A percentile compares a stretch with the other conserved stretches of the same genome.
Evolutionary conservation across 2,888 invertebrate species (phyloP).

Genomic region (Gari tellinella): DNA sequence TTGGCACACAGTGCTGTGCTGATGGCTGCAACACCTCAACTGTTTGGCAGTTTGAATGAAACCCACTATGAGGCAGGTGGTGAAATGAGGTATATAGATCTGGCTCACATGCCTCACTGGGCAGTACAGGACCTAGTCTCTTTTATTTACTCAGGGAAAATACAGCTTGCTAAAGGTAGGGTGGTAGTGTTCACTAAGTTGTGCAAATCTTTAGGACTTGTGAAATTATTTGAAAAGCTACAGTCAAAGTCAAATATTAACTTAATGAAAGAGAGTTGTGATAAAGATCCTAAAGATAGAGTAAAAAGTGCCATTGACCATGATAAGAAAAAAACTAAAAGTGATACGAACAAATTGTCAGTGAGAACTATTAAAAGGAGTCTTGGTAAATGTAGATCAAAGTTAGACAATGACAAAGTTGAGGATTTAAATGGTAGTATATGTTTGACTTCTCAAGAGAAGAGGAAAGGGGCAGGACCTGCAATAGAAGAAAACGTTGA

Average conservation of each 20-base stretch:
- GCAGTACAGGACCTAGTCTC: constrained; percentile 22
- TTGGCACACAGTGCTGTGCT: constrained; percentile 23
- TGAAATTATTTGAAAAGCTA: constrained; percentile 4
- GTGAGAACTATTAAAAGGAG: too few species aligned
- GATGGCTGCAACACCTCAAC: constrained; percentile 17
- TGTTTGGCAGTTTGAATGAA: constrained; percentile 11
- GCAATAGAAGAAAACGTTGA: background rate
- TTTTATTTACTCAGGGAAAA: constrained; percentile 29
- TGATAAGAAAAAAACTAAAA: background rate
- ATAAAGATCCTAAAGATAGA: background rate
- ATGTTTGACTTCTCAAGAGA: too few species aligned
- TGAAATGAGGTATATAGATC: constrained; percentile 2
- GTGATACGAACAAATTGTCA: too few species aligned
- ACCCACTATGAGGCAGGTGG: background rate
- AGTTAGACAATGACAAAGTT: background rate
- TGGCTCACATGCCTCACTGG: constrained; percentile 25
- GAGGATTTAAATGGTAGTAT: too few species aligned
- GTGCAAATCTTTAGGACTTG: constrained; percentile 18
- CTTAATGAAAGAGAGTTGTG: background rate
- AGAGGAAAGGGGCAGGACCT: too few species aligned
- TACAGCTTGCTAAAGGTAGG: constrained; percentile 4
- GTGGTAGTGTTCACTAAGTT: constrained; percentile 14
- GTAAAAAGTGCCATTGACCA: background rate
- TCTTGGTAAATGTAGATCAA: background rate
- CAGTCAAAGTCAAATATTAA: background rate